phyloP scores from a whole-genome alignment of 1,140 invertebrate species.

The Aphelinus atriplicis region DNA sequence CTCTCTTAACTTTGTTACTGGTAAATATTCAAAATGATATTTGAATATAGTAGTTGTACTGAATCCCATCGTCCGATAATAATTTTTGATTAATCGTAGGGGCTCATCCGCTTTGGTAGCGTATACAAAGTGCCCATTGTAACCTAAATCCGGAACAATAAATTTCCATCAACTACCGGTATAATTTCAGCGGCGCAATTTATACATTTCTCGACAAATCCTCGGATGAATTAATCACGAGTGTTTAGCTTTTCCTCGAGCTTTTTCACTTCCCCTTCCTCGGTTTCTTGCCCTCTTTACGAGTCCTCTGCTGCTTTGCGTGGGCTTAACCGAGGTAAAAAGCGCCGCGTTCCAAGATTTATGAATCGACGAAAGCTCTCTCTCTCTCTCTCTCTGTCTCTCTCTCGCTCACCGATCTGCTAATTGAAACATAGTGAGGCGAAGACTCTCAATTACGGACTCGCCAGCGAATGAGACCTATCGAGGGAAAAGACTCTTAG shows the following conservation, averaged over 20 bases:
- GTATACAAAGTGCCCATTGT: too few species aligned
- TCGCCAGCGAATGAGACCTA: constrained; percentile 20
- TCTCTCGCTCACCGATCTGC: constrained; percentile 8
- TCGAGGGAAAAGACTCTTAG: not conserved
- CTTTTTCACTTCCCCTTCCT: constrained; percentile 9
- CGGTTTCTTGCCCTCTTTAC: constrained; percentile 27
- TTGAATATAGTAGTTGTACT: too few species aligned
- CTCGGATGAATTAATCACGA: constrained; percentile 18
- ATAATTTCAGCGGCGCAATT: too few species aligned
- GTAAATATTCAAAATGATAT: too few species aligned
- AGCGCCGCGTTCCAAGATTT: constrained; percentile 42
- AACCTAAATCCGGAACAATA: too few species aligned
- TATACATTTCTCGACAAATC: too few species aligned
- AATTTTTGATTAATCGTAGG: too few species aligned
- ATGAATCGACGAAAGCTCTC: constrained; percentile 30
- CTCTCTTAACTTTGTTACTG: too few species aligned
- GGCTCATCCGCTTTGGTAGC: too few species aligned
- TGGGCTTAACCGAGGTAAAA: constrained; percentile 14
- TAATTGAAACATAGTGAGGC: constrained; percentile 38
- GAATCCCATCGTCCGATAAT: too few species aligned
- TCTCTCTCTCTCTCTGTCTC: not conserved
- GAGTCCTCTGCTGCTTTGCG: constrained; percentile 21
- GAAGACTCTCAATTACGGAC: constrained; percentile 22
- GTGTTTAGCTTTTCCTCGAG: constrained; percentile 24
- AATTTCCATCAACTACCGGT: too few species aligned